Evolutionary conservation across 2,888 invertebrate species (phyloP).

Genomic region (Agrilus cyanescens): DNA sequence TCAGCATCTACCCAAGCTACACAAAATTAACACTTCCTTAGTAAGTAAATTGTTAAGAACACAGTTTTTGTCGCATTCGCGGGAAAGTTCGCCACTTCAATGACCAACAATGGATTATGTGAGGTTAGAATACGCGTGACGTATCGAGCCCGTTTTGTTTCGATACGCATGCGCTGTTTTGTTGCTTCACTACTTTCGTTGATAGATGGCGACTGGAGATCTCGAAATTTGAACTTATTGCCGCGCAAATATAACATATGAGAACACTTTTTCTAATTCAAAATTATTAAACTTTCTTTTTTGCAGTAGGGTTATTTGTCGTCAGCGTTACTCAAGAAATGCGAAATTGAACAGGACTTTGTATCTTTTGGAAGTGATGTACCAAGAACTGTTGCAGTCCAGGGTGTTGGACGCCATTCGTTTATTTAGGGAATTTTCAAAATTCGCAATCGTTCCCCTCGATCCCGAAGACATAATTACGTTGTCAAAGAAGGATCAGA

Average conservation of each 20-base stretch:
- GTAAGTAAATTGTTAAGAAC: no score
- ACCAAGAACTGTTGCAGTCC: slow-evolving; percentile 48
- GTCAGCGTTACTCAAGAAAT: slow-evolving; percentile 45
- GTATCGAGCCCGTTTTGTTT: no score
- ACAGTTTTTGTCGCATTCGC: no score
- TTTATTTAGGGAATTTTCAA: slow-evolving; percentile 52
- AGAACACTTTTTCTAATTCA: not conserved
- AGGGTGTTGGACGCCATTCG: slow-evolving; percentile 52
- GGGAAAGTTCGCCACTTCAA: not conserved
- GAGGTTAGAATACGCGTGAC: not conserved
- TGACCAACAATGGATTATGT: not conserved
- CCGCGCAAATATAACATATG: no score
- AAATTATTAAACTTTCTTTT: slow-evolving; percentile 2
- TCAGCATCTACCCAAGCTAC: slow-evolving; percentile 51
- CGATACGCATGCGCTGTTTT: no score
- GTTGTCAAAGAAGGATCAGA: slow-evolving; percentile 24
- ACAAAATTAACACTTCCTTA: slow-evolving; percentile 45
- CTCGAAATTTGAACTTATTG: no score
- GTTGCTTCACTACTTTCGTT: no score
- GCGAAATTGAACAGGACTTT: slow-evolving; percentile 43
- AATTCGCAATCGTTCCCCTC: slow-evolving; percentile 38
- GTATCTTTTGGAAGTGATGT: slow-evolving; percentile 48
- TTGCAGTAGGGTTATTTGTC: slow-evolving; percentile 51
- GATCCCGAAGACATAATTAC: slow-evolving; percentile 23
- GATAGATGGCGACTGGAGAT: no score